Evolutionary conservation across 1,140 invertebrate species (phyloP), one percentile per base, ranked within the genome.

Genomic region (Nasonia giraulti): DNA sequence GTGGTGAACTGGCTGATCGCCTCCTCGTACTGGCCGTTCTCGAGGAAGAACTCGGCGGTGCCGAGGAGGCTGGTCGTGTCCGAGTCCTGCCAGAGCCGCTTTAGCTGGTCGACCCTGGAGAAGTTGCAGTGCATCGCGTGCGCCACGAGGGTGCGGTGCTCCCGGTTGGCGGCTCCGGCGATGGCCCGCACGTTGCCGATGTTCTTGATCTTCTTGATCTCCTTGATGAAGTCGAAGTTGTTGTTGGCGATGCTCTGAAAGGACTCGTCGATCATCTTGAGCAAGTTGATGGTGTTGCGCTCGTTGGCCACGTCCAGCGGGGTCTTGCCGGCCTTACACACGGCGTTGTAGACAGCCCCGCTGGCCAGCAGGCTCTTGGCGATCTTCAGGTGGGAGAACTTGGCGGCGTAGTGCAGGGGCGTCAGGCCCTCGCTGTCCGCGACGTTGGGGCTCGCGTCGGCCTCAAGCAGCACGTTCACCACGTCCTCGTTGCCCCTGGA

Each of bases 321-420:
- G 20, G 33, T 85, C 66, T 86, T 86, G 14, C 66, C 79, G 1
- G 81, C 66, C 50, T 82, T 62, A 71, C 80, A 81, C 44, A 93
- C 88, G 71, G 93, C 90, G 23, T 94, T 93, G 89, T 93, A 87
- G 66, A 77, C 81, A 27, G 85, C 86, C 17, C 86, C 86, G 71
- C 86, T 47, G 66, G 80, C 80, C 31, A 87, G 78, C 62, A 87
- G 77, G 33, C 10, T 44, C 76, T 84, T 80, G 12, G 84, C 77
- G 69, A 84, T 71, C 27, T 86, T 44, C 8, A 83, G 71, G 37
- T 55, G 77, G 6, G 76, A 55, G 75, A 10, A 62, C 80, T 82
- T 78, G 74, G 86, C 85, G 0, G 86, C 86, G 80, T 80, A n/a
- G 76, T 87, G 86, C n/a, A 88, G 31, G 1, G 78, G 23, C 2